These are phyloP conservation scores for Calephelis perditalis DNA, from an alignment of 2,888 invertebrate genomes.

Conservation along the genomic window DNA sequence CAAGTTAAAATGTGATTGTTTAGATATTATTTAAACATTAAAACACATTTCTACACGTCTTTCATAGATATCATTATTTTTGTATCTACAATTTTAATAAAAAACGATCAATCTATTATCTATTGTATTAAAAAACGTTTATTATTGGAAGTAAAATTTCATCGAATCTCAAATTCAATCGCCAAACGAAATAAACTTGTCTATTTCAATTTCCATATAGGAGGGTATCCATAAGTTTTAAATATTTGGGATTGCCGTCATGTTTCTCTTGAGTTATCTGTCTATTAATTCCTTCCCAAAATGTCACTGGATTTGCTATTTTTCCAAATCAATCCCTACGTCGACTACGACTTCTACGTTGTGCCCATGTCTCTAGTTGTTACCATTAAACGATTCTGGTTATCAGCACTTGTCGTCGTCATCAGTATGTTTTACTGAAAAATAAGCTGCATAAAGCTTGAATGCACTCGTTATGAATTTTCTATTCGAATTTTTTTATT, in stretches of 20 bases:
- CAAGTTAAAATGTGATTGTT: too few relatives aligned
- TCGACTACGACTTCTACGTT: too few relatives aligned
- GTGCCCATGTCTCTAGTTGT: too few relatives aligned
- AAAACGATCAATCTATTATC: neutral
- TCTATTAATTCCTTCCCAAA: too few relatives aligned
- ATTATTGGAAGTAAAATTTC: constrained; percentile 18
- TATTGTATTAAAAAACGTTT: constrained; percentile 10
- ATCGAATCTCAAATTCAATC: constrained; percentile 34
- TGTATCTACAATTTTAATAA: constrained; percentile 1
- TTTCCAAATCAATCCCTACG: too few relatives aligned
- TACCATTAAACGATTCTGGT: too few relatives aligned
- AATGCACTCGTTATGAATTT: too few relatives aligned
- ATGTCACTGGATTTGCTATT: too few relatives aligned
- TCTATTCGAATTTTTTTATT: too few relatives aligned
- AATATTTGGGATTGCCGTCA: neutral
- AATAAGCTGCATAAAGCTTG: too few relatives aligned
- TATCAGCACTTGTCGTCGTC: too few relatives aligned
- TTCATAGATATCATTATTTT: neutral
- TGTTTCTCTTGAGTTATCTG: neutral
- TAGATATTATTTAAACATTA: neutral
- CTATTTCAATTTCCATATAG: constrained; percentile 25
- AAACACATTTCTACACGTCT: constrained; percentile 25
- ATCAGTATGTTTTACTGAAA: too few relatives aligned
- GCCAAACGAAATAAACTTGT: constrained; percentile 34
- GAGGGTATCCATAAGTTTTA: constrained; percentile 13